Base-by-base conservation (phyloP, 1,140 invertebrate species). In the Harpegnathos saltator region DNA sequence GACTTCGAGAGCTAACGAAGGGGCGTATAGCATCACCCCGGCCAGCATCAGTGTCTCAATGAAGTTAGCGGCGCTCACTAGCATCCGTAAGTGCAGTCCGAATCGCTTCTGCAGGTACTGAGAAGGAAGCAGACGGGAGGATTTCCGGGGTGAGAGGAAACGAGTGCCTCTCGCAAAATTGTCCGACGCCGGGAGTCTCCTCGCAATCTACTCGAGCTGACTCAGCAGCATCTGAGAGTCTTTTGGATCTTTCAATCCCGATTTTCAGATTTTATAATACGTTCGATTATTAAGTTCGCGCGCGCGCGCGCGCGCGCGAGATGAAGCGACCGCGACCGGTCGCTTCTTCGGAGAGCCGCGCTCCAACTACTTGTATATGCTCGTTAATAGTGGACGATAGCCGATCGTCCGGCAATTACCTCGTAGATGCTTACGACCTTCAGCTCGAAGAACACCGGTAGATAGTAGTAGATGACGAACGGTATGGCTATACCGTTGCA, bases 11-110 rank as follows among this genome's bases (percentile, higher is more conserved):
- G 98, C 98, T 81, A 99, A 95, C 0, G 98, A 97, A 1, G 98
- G 98, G 0, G 98, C 98, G 93, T 98, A 99, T 0, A 99, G 94
- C 1, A 99, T 98, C 78, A 99, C 97, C 0, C 98, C 97, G 95
- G 98, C 98, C 91, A 99, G 99, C 14, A 99, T 91, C 22, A 97
- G 94, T 96, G 98, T 97, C 94, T 98, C 97, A 1, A 97, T 82
- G 7, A 96, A 96, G 89, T 98, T 98, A 0, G 97, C 96, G 1
- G 97, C 72, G 2, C 97, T 98, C 1, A 97, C 97, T 11, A 96
- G 87, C 77, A 97, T 89, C 84, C 97, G 93, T n/a, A 96, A 95
- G 14, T 92, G 91, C 58, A 95, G 94, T 0, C 97, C 97, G 90
- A 98, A 99, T 80, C 98, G 94, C 83, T 95, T 94, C 90, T 98